These are phyloP conservation scores for Cossypha caffra DNA, from an alignment of 2,797 vertebrate species.

Conservation along the genomic window DNA sequence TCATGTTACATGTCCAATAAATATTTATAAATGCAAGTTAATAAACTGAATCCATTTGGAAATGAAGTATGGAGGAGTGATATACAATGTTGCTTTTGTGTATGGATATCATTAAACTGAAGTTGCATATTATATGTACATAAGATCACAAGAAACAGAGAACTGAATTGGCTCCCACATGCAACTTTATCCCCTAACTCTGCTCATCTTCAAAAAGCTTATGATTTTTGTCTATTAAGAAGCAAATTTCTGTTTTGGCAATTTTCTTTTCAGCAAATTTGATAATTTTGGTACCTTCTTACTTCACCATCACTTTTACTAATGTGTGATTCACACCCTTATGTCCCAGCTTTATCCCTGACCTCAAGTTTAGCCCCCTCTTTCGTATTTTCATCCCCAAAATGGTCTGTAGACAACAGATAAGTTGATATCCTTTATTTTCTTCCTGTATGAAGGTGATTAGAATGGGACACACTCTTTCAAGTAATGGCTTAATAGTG, in stretches of 20 bases:
- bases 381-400: neutral
- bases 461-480: neutral
- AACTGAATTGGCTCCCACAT: neutral
- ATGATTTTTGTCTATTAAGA: neutral
- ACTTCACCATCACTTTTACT: neutral
- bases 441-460: neutral
- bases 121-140: neutral
- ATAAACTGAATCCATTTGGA: neutral
- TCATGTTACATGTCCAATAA: neutral
- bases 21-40: constrained; percentile 26
- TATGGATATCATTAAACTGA: neutral
- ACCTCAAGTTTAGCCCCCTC: neutral
- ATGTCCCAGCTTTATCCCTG: neutral
- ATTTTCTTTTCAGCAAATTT: neutral
- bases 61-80: neutral
- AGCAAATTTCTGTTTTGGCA: neutral
- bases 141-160: neutral
- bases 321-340: neutral
- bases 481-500: neutral
- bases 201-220: neutral
- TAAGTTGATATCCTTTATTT: neutral
- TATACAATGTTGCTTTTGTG: neutral
- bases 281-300: neutral
- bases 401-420: neutral
- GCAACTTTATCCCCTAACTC: neutral